These are phyloP conservation scores for Cuculus canorus DNA, from an alignment of 2,797 vertebrate genomes.

Conservation along the genomic window DNA sequence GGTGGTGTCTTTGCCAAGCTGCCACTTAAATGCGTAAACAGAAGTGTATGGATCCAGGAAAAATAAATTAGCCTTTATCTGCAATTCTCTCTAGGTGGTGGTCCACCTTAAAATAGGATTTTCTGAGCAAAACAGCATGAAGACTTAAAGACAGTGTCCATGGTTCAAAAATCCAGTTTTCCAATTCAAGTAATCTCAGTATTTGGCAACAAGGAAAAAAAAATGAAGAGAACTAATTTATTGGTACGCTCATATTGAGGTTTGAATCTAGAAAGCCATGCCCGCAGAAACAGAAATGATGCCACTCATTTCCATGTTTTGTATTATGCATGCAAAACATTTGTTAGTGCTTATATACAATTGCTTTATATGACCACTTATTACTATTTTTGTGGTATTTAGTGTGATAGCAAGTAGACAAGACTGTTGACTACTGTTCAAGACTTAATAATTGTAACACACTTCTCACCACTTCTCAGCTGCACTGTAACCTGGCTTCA, in stretches of 20 bases:
- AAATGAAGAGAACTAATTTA: constrained; percentile 75
- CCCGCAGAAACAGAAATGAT: neutral
- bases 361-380: neutral
- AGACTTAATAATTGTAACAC: neutral
- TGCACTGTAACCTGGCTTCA: neutral
- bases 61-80: neutral
- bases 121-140: constrained; percentile 81
- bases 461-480: neutral
- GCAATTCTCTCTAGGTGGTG: constrained; percentile 69
- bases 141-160: constrained; percentile 79
- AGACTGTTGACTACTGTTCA: neutral
- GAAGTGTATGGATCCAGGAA: neutral
- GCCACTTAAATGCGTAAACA: neutral
- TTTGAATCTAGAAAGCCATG: neutral
- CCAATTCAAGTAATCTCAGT: constrained; percentile 75
- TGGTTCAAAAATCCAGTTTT: constrained; percentile 81
- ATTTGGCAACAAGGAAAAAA: constrained; percentile 79
- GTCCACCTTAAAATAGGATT: constrained; percentile 79
- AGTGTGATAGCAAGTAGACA: neutral
- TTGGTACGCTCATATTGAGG: neutral
- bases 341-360: neutral
- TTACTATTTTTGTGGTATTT: neutral
- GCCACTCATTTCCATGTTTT: neutral
- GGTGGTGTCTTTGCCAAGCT: neutral
- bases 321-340: neutral